Conservation (phyloP, 2,113 vertebrate species). For the Anser cygnoides region DNA sequence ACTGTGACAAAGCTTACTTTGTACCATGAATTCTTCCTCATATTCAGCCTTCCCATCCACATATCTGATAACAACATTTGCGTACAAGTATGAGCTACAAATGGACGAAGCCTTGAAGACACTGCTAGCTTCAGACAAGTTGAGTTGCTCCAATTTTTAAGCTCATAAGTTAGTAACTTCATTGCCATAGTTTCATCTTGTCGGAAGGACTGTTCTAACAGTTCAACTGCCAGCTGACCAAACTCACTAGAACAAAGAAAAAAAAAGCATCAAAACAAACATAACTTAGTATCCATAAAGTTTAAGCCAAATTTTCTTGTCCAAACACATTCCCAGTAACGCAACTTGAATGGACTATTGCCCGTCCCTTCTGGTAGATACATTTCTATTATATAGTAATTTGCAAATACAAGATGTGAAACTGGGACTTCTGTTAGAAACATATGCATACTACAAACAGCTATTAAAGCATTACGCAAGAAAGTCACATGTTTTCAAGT, state of each 20-base stretch:
- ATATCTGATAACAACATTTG: constrained; percentile 98
- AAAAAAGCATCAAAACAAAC: not conserved
- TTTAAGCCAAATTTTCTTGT: not conserved
- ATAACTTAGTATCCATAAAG: not conserved
- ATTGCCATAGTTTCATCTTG: constrained; percentile 99
- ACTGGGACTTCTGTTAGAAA: not conserved
- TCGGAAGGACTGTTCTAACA: constrained; percentile 95
- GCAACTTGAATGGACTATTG: not conserved
- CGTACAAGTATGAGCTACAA: constrained; percentile 97
- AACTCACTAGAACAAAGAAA: constrained; percentile 84
- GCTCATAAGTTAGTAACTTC: constrained; percentile 97
- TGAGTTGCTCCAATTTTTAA: constrained; percentile 99
- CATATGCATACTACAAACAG: not conserved
- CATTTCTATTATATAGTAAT: not conserved
- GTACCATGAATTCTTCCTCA: constrained; percentile 99
- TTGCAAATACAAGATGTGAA: not conserved
- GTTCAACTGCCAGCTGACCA: constrained; percentile 93
- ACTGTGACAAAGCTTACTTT: constrained; percentile 81
- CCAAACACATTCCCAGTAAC: not conserved
- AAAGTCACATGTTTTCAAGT: not conserved
- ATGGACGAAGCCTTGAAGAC: constrained; percentile 92
- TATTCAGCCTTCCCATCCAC: constrained; percentile 99
- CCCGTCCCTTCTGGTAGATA: not conserved
- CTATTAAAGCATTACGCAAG: not conserved
- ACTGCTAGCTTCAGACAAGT: constrained; percentile 97